Evolutionary conservation across 2,888 invertebrate species (phyloP), one percentile per base, ranked within the genome.

Genomic region (Pseudococcus jackbeardsleyi): DNA sequence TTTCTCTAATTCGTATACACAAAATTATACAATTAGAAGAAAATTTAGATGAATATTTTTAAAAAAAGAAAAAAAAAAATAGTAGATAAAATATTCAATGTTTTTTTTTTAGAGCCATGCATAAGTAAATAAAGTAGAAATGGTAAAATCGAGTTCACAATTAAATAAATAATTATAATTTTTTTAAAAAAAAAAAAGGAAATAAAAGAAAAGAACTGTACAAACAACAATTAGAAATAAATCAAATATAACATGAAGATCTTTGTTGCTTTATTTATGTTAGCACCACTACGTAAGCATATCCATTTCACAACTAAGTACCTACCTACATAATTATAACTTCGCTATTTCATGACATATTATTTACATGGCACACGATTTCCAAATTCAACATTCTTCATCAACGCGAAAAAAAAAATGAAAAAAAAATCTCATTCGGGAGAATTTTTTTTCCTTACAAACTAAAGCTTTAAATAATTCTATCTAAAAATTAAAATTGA

Each of bases 161-260:
- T 33, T 17, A 72, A 72, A 72, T 72, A 72, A 15, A 72, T 15
- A 42, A 42, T 42, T 5, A 33, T 42, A 42, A 42, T 42, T 5
- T 33, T 72, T 54, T n/a, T n/a, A n/a, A n/a, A n/a, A n/a, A 54
- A 54, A 54, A 54, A 54, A 54, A 54, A 64, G 8, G 22, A 64
- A 22, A 64, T 19, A 22, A 64, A n/a, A 59, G 17, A 8, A 64
- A 64, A 64, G 33, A 72, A 72, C 72, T 72, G 72, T 72, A 72
- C 72, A 72, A 72, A 72, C 72, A 72, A 72, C 39, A 26, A 8
- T 68, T 26, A 68, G 15, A 68, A 68, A 68, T 68, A 68, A 68
- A 15, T 4, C 54, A 68, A 11, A 68, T 68, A 26, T 26, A 68
- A 26, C 22, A 72, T 72, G 64, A 33, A 72, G 33, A 33, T 33